Evolutionary conservation across 30 jellyfish, hydroid and myxozoan genomes (phyloP), one percentile per base, ranked within the genome.

Genomic region (Calvadosia cruxmelitensis): DNA sequence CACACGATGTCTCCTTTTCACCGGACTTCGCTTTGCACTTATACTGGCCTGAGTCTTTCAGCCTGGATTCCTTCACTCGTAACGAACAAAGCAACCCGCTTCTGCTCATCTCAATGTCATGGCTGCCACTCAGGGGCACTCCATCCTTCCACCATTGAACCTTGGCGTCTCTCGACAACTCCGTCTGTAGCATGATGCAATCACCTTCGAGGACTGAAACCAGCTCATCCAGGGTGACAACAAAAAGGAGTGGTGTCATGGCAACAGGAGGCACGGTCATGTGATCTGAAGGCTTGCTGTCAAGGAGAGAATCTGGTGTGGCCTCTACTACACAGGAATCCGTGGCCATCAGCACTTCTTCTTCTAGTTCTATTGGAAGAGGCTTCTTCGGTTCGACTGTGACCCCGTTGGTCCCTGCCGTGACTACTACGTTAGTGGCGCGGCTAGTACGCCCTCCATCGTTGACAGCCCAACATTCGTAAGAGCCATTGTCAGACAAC

Each of bases 391-490:
- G 57, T 42, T 42, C 57, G 57, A 42, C 57, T 42, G 20, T 20
- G 20, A 10, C 57, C 15, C 10, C 57, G 57, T 20, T 42, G 57
- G 10, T 5, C 20, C 20, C 57, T 42, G n/a, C n/a, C n/a, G n/a
- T n/a, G n/a, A n/a, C n/a, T n/a, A n/a, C n/a, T n/a, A n/a, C n/a
- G n/a, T n/a, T n/a, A n/a, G n/a, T n/a, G n/a, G n/a, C n/a, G n/a
- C 92, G 71, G 1, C 79, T 68, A 20, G 71, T 71, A 30, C 82
- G 34, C 31, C 92, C 92, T 65, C 71, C 71, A 5, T 80, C 74
- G 63, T 86, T 86, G 31, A 74, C 74, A 2, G 96, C 96, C 31
- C 75, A 92, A 49, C 94, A 79, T 33, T 86, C 96, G 74, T 86
- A 86, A 42, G 84, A 92, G 0, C 96, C 96, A 28, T 69, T 49